Evolutionary conservation across 2,888 invertebrate genomes (phyloP).

Genomic region (Leptarthrus brevirostris): DNA sequence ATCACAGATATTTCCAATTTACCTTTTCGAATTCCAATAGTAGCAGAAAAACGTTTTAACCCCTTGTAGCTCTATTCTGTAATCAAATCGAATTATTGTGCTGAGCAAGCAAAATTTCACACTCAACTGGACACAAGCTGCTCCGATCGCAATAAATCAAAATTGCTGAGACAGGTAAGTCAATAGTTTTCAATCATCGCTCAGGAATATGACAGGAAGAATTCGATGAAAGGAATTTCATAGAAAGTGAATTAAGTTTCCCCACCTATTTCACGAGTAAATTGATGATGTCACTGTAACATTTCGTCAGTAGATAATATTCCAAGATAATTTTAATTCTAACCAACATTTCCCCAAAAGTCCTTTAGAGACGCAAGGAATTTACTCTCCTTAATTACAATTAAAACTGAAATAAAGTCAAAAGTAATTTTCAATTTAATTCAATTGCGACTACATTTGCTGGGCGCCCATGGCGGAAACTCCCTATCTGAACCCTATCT

Average conservation of each 20-base stretch:
- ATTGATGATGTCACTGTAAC: not conserved
- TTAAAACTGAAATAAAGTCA: slow-evolving; percentile 12
- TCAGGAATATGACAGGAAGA: not conserved
- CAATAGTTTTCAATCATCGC: not conserved
- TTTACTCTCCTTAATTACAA: not conserved
- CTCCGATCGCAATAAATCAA: not conserved
- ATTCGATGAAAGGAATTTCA: not conserved
- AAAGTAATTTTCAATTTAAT: slow-evolving; percentile 19
- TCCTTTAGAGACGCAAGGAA: not conserved
- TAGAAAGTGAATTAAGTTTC: not conserved
- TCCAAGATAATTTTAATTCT: not conserved
- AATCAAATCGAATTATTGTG: too few species aligned
- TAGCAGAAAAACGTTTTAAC: too few species aligned
- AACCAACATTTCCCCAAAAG: not conserved
- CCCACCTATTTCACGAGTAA: not conserved
- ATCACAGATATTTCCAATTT: too few species aligned
- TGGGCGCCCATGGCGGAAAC: not conserved
- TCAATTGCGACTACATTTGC: slow-evolving; percentile 5
- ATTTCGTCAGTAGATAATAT: not conserved
- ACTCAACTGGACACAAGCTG: not conserved
- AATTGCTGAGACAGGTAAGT: not conserved
- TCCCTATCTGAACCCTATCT: too few species aligned
- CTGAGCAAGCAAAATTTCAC: not conserved
- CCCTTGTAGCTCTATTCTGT: too few species aligned
- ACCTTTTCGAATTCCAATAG: too few species aligned